Evolutionary conservation across 2,113 vertebrate genomes (phyloP).

Genomic region (Barnardius zonarius): DNA sequence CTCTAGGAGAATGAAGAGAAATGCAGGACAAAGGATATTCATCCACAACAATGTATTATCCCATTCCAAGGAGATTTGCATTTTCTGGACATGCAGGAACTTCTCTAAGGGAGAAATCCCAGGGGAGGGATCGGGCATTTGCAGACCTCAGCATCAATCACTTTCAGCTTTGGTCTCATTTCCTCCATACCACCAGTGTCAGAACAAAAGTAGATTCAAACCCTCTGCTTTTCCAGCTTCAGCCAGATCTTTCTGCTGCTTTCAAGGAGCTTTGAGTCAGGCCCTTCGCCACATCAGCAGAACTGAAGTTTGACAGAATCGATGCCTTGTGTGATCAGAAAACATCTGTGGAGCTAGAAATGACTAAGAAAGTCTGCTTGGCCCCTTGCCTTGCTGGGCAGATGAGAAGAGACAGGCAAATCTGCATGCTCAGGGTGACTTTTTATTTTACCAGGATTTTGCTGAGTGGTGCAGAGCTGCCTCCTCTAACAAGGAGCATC

Average conservation of each 20-base stretch:
- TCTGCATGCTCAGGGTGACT: background rate
- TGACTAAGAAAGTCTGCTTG: background rate
- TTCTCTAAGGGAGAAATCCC: background rate
- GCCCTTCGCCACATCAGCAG: background rate
- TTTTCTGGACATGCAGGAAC: background rate
- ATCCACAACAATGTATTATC: background rate
- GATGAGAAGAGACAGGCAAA: background rate
- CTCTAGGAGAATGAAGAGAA: background rate
- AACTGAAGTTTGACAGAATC: background rate
- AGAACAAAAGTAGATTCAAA: background rate
- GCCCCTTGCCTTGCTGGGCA: background rate
- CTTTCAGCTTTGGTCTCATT: background rate
- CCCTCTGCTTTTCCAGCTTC: slow-evolving; percentile 2
- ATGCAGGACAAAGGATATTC: background rate
- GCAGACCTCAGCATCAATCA: background rate
- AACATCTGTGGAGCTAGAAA: background rate
- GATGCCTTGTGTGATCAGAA: background rate
- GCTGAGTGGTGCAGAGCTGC: background rate
- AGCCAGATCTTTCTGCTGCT: background rate
- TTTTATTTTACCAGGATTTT: background rate
- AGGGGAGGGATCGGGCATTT: background rate
- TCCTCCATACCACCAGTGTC: background rate
- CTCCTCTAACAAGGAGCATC: background rate
- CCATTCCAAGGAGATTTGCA: background rate
- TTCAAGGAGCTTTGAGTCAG: slow-evolving; percentile 17